A percentile compares a stretch with the other conserved stretches of the same genome.
Conservation (phyloP, 2,888 invertebrate genomes). For the Tetragnatha montana region DNA sequence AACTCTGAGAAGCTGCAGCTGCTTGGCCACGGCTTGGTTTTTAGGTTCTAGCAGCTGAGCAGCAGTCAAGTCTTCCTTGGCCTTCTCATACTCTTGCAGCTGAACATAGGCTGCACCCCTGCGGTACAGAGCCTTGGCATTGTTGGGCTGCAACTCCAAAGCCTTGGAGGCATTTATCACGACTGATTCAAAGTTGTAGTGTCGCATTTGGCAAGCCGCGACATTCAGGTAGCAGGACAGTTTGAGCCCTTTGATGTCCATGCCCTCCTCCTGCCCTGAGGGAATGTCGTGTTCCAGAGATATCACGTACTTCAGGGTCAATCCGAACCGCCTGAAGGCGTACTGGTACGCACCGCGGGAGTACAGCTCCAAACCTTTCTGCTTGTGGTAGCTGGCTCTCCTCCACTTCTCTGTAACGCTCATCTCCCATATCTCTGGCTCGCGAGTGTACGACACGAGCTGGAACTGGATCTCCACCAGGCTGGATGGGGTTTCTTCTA, state of each 20-base stretch:
- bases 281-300: constrained; percentile 71
- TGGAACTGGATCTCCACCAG: constrained; percentile 54
- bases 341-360: constrained; percentile 60
- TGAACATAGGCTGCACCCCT: constrained; percentile 78
- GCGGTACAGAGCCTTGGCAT: constrained; percentile 79
- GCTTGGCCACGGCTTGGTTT: constrained; percentile 81
- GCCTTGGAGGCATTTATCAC: constrained; percentile 81
- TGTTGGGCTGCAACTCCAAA: constrained; percentile 76
- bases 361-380: constrained; percentile 69
- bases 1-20: constrained; percentile 79
- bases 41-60: constrained; percentile 82
- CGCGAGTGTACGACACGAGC: constrained; percentile 60
- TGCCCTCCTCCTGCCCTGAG: constrained; percentile 66
- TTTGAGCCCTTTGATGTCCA: constrained; percentile 71
- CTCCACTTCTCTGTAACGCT: constrained; percentile 71
- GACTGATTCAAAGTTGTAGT: constrained; percentile 82
- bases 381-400: constrained; percentile 70
- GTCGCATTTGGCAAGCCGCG: constrained; percentile 86
- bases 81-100: constrained; percentile 74
- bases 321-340: constrained; percentile 70
- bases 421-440: constrained; percentile 72
- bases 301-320: constrained; percentile 71
- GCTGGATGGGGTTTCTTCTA: background rate
- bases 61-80: constrained; percentile 80
- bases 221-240: constrained; percentile 84